These are phyloP conservation scores for Gymnogyps californianus DNA, from an alignment of 2,113 vertebrate genomes.

Conservation along the genomic window DNA sequence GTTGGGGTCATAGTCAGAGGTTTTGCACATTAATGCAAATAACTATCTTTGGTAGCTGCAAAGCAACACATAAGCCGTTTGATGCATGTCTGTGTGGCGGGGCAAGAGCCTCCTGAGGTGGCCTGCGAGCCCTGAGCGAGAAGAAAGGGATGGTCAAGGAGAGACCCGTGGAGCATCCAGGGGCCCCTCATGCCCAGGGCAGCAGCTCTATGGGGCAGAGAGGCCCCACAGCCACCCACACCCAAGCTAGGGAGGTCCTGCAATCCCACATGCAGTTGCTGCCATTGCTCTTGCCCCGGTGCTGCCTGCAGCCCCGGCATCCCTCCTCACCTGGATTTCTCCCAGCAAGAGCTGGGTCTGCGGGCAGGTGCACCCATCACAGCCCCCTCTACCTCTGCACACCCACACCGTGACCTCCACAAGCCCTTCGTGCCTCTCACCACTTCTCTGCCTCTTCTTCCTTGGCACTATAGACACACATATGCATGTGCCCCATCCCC, in stretches of 20 bases:
- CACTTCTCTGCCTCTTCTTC: neutral
- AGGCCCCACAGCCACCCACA: neutral
- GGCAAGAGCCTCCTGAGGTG: neutral
- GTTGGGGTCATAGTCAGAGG: neutral
- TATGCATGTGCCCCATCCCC: fast-evolving
- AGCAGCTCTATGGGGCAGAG: neutral
- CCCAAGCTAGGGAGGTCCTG: neutral
- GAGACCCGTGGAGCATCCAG: neutral
- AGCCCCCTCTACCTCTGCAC: neutral
- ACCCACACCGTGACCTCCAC: fast-evolving
- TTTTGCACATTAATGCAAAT: neutral
- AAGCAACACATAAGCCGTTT: neutral
- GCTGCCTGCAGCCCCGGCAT: neutral
- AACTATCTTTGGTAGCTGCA: neutral
- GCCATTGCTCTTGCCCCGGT: neutral
- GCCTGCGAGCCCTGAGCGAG: fast-evolving
- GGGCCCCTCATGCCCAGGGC: fast-evolving
- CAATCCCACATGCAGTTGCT: fast-evolving
- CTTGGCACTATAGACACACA: neutral
- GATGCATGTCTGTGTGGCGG: neutral
- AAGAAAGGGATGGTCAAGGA: neutral
- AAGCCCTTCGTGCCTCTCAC: neutral
- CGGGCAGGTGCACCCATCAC: neutral
- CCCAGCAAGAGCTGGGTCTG: neutral
- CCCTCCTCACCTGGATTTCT: fast-evolving